phyloP scores from a whole-genome alignment of 1,140 invertebrate species.

The Musca vetustissima region DNA sequence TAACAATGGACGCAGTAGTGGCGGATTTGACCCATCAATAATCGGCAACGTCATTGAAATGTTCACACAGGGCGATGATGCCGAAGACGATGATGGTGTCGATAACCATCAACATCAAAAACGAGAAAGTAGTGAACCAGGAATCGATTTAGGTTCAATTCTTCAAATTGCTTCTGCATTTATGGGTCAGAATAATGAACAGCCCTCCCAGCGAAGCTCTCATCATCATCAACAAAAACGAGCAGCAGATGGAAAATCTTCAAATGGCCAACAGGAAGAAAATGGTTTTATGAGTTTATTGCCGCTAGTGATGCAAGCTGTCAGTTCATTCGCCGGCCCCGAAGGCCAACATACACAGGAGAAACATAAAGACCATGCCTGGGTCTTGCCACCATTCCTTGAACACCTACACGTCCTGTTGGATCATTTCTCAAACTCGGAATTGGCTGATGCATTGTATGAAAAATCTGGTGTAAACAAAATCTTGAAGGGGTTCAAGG shows the following conservation, averaged over 20 bases:
- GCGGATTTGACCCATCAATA: constrained; percentile 56
- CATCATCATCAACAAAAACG: constrained; percentile 44
- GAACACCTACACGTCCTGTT: constrained; percentile 74
- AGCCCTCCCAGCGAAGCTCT: constrained; percentile 31
- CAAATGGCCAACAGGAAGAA: constrained; percentile 31
- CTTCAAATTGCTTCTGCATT: constrained; percentile 65
- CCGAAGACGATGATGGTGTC: constrained; percentile 37
- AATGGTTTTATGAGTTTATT: constrained; percentile 64
- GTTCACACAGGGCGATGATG: constrained; percentile 46
- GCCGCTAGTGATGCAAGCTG: constrained; percentile 65
- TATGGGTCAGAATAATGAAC: constrained; percentile 55
- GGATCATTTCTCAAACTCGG: constrained; percentile 77
- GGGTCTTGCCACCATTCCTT: constrained; percentile 72
- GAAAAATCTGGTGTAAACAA: constrained; percentile 70
- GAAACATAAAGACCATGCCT: constrained; percentile 69
- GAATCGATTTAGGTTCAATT: constrained; percentile 59
- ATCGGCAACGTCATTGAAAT: constrained; percentile 57
- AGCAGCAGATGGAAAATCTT: constrained; percentile 10
- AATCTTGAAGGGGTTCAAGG: constrained; percentile 64
- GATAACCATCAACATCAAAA: neutral
- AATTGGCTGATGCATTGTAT: constrained; percentile 72
- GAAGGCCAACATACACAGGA: constrained; percentile 60
- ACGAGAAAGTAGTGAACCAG: constrained; percentile 32
- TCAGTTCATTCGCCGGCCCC: constrained; percentile 59
- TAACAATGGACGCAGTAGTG: constrained; percentile 31